Evolutionary conservation across 2,113 vertebrate genomes (phyloP), one percentile per base, ranked within the genome.

Genomic region (Columba livia): DNA sequence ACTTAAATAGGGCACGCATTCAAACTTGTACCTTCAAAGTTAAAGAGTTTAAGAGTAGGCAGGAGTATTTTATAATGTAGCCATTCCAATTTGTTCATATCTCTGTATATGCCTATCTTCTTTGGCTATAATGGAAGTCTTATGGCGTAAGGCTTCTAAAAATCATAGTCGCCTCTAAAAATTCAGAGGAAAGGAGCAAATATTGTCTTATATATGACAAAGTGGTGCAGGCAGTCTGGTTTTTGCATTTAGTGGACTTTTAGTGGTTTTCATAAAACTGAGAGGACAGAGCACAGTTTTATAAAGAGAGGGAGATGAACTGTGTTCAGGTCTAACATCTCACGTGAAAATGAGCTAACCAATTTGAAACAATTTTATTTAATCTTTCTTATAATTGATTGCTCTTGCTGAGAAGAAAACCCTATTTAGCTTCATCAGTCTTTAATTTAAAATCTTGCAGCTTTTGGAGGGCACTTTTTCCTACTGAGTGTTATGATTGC

Each of bases 151-250:
- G 64, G 15, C 26, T 93, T 69, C 29, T 56, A 23, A 83, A 77
- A 29, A 26, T 83, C 47, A 24, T 62, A 28, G 38, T 53, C 1
- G 1, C 19, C 8, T 44, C 19, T 70, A 32, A 85, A 69, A 91
- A 64, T 85, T 50, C 4, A 14, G 54, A 66, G 38, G 31, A 61
- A 81, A 60, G 29, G 51, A 71, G 57, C 2, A 2, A 73, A 78
- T 38, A 12, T 15, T 24, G 15, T 3, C 38, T 66, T 50, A 9
- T 0, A 32, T n/a, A 21, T 2, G 2, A 15, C 28, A 6, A 24
- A 51, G 53, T 6, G 5, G 8, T 81, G 36, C 38, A 81, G 40
- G 28, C n/a, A 79, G 20, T 36, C 12, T 48, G 0, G 6, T 34
- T 36, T 50, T 44, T 2, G 0, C 66, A 28, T 81, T 88, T 28